A percentile compares a stretch with the other conserved stretches of the same genome.
phyloP scores from a whole-genome alignment of 92 coral and sea anemone genomes.

The Actinostola sp. region DNA sequence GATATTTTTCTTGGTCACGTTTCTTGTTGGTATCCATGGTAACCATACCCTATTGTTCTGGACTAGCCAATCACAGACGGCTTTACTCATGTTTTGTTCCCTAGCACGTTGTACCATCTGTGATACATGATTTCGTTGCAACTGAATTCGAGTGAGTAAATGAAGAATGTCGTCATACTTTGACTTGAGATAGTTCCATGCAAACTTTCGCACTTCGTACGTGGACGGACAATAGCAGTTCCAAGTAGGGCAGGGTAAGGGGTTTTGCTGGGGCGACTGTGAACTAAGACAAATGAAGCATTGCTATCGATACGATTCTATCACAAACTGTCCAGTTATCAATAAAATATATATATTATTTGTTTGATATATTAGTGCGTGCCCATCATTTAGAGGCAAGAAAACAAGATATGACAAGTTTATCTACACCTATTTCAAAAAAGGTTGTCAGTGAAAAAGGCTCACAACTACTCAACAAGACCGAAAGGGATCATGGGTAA shows the following conservation, averaged over 20 bases:
- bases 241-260: slow-evolving; percentile 7
- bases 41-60: slow-evolving; percentile 53
- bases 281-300: background rate
- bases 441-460: too few species aligned
- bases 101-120: slow-evolving; percentile 42
- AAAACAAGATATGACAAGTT: too few species aligned
- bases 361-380: too few species aligned
- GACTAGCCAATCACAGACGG: slow-evolving; percentile 71
- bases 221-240: slow-evolving; percentile 52
- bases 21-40: slow-evolving; percentile 66
- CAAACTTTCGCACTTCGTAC: slow-evolving; percentile 65
- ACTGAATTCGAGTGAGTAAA: slow-evolving; percentile 33
- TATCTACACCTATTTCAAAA: too few species aligned
- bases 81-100: slow-evolving; percentile 11
- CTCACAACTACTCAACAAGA: too few species aligned
- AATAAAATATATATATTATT: too few species aligned
- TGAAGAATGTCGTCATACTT: slow-evolving; percentile 58
- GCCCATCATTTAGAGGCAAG: too few species aligned
- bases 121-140: slow-evolving; percentile 43
- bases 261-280: slow-evolving; percentile 6
- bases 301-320: background rate
- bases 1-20: slow-evolving; percentile 33
- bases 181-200: slow-evolving; percentile 52
- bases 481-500: too few species aligned
- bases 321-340: too few species aligned